Percentiles rank a stretch among this genome's conserved stretches.
Conservation (phyloP, 2,888 invertebrate species). For the Agonopterix subpropinquella region DNA sequence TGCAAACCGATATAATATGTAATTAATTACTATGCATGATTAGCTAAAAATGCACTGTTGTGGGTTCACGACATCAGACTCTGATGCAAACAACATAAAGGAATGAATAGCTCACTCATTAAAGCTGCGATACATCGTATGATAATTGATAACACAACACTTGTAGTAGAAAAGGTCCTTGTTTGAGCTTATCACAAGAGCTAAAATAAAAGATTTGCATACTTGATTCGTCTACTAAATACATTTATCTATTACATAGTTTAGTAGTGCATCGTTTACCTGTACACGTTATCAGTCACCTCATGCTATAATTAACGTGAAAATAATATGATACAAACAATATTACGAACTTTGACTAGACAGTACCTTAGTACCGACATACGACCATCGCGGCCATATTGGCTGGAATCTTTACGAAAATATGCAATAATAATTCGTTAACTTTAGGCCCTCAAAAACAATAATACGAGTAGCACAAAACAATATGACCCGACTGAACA, state of each 20-base stretch:
- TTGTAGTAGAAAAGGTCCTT: not conserved
- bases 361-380: constrained; percentile 67
- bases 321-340: constrained; percentile 55
- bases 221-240: constrained; percentile 14
- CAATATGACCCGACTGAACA: too few species aligned
- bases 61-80: constrained; percentile 25
- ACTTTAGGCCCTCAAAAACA: constrained; percentile 42
- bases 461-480: too few species aligned
- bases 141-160: not conserved
- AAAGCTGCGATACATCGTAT: not conserved
- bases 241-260: constrained; percentile 13
- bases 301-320: constrained; percentile 40
- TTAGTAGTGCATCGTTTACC: constrained; percentile 7
- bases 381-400: constrained; percentile 45
- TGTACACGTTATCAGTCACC: constrained; percentile 29
- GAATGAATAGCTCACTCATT: constrained; percentile 18
- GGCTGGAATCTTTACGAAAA: constrained; percentile 47
- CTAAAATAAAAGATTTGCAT: not conserved
- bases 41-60: constrained; percentile 28
- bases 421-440: constrained; percentile 32
- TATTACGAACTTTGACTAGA: constrained; percentile 69
- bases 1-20: constrained; percentile 26
- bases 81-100: constrained; percentile 17
- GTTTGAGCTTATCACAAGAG: not conserved
- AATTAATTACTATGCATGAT: constrained; percentile 20